Conservation (phyloP, 2,113 vertebrate genomes). For the Istiophorus platypterus region DNA sequence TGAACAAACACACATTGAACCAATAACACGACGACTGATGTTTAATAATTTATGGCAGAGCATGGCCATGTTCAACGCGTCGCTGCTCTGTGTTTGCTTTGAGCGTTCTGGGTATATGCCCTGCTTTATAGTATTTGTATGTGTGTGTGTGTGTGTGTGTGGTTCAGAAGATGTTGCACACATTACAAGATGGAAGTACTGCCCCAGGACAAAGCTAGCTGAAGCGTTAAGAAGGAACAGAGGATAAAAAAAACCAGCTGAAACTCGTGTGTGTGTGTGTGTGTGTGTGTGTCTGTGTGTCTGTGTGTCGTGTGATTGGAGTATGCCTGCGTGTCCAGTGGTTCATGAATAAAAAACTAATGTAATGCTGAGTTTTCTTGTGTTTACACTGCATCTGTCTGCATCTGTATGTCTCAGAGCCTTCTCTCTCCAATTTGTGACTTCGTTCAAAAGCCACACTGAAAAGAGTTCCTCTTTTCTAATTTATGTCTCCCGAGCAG, state of each 20-base stretch:
- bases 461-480: slow-evolving; percentile 22
- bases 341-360: slow-evolving; percentile 57
- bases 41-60: slow-evolving; percentile 58
- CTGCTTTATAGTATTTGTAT: slow-evolving; percentile 6
- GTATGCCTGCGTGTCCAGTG: slow-evolving; percentile 34
- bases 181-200: slow-evolving; percentile 50
- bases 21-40: slow-evolving; percentile 40
- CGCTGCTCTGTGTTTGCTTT: slow-evolving; percentile 56
- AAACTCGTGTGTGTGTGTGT: slow-evolving; percentile 34
- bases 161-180: slow-evolving; percentile 19
- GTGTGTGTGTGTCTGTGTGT: slow-evolving; percentile 29
- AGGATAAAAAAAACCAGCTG: slow-evolving; percentile 31
- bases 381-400: slow-evolving; percentile 54
- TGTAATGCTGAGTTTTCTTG: slow-evolving; percentile 31
- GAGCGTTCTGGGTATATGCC: slow-evolving; percentile 23
- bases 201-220: slow-evolving; percentile 56
- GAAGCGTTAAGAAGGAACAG: slow-evolving; percentile 60
- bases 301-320: slow-evolving; percentile 14
- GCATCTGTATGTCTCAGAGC: slow-evolving; percentile 48
- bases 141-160: slow-evolving; percentile 6
- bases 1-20: slow-evolving; percentile 51
- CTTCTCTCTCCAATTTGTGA: slow-evolving; percentile 35
- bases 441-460: slow-evolving; percentile 18
- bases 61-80: slow-evolving; percentile 20
- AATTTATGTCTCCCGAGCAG: slow-evolving; percentile 28